These are phyloP conservation scores for Pentalonia nigronervosa DNA, from an alignment of 1,140 invertebrate genomes.

Conservation along the genomic window DNA sequence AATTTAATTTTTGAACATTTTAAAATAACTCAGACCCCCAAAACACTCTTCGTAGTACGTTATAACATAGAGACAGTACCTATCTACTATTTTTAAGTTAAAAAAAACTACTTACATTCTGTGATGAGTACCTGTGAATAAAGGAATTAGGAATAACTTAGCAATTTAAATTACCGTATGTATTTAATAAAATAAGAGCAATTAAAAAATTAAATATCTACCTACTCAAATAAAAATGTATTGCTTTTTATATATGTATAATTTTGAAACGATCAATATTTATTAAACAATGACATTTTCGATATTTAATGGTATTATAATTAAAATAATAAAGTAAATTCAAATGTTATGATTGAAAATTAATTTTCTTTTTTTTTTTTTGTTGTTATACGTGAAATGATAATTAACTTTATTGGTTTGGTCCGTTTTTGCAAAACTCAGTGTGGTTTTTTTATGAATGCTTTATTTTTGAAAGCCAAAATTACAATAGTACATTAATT, in stretches of 20 bases:
- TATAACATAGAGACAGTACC: too few species aligned
- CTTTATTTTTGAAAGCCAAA: neutral
- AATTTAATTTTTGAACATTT: neutral
- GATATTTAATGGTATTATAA: neutral
- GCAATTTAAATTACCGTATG: neutral
- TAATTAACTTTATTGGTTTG: constrained; percentile 21
- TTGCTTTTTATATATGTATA: neutral
- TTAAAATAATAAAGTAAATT: neutral
- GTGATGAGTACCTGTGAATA: neutral
- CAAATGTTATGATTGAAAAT: constrained; percentile 14
- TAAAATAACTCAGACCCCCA: neutral
- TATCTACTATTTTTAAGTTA: neutral
- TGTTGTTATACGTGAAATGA: neutral
- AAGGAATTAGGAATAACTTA: neutral
- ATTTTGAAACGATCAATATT: neutral
- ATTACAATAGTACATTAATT: constrained; percentile 46
- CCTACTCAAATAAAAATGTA: neutral
- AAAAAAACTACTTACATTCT: neutral
- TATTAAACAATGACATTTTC: neutral
- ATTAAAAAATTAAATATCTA: neutral
- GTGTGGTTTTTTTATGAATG: neutral
- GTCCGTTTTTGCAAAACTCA: neutral
- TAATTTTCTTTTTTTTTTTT: neutral
- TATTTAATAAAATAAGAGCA: neutral
- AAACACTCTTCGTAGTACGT: neutral